Conservation (phyloP, 2,888 invertebrate species). For the Drosophila prostipennis region DNA sequence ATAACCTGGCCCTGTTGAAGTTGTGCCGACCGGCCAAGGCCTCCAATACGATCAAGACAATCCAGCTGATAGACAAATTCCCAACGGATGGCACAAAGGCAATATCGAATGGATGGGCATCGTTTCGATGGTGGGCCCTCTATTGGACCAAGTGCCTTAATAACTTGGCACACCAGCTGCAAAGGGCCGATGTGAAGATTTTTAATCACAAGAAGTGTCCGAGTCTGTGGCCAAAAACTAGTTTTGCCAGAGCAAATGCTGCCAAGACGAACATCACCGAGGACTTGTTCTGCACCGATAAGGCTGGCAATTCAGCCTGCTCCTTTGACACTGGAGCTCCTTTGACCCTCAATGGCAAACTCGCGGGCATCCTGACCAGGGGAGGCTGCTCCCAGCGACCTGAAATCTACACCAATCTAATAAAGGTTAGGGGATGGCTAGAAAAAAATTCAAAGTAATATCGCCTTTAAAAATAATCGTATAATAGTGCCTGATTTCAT, state of each 20-base stretch:
- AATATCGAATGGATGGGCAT: not conserved
- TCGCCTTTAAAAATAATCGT: too few species aligned
- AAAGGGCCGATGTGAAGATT: not conserved
- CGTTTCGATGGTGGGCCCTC: not conserved
- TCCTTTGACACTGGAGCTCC: constrained; percentile 9
- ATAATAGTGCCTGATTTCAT: too few species aligned
- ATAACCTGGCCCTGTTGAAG: constrained; percentile 3
- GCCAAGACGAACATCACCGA: not conserved
- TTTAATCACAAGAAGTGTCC: not conserved
- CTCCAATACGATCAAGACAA: not conserved
- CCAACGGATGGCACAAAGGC: not conserved
- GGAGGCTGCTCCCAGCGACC: constrained; percentile 3
- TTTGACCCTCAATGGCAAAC: not conserved
- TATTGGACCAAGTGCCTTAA: not conserved
- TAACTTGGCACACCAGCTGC: not conserved
- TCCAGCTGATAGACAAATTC: not conserved
- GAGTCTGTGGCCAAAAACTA: not conserved
- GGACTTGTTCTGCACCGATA: not conserved
- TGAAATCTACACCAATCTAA: not conserved
- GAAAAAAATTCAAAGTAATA: not conserved
- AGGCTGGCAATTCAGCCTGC: not conserved
- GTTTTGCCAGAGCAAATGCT: too few species aligned
- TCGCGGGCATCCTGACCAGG: not conserved
- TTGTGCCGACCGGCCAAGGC: not conserved
- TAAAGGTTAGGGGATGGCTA: not conserved